phyloP scores from a whole-genome alignment of 1,140 invertebrate species.

The Bactericera cockerelli region DNA sequence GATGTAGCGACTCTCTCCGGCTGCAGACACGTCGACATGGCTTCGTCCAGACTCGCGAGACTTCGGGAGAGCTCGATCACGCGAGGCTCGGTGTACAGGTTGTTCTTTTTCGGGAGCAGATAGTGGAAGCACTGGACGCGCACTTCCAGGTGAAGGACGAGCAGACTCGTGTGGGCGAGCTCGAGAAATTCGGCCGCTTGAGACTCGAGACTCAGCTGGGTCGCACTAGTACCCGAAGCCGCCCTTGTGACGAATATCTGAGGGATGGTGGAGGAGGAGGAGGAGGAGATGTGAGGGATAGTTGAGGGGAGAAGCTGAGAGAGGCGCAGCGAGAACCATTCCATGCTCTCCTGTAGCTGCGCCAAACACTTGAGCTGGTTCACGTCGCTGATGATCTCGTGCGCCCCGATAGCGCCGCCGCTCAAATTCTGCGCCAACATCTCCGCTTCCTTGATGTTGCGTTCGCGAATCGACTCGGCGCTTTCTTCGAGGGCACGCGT shows the following conservation, averaged over 20 bases:
- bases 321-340: slow-evolving; percentile 48
- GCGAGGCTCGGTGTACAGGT: slow-evolving; percentile 17
- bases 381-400: slow-evolving; percentile 67
- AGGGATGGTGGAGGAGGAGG: not conserved
- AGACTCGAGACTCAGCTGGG: slow-evolving; percentile 22
- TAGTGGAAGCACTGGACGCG: slow-evolving; percentile 91
- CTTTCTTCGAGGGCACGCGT: slow-evolving; percentile 47
- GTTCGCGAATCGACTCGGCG: slow-evolving; percentile 57
- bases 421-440: slow-evolving; percentile 77
- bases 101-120: slow-evolving; percentile 47
- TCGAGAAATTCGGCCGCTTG: slow-evolving; percentile 71
- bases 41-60: slow-evolving; percentile 60
- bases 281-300: slow-evolving; percentile 20
- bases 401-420: slow-evolving; percentile 64
- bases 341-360: slow-evolving; percentile 81
- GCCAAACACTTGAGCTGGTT: slow-evolving; percentile 64
- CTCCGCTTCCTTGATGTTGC: slow-evolving; percentile 78
- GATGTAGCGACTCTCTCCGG: slow-evolving; percentile 64
- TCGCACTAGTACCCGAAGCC: not conserved
- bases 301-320: slow-evolving; percentile 30
- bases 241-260: slow-evolving; percentile 9
- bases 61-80: slow-evolving; percentile 53
- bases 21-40: slow-evolving; percentile 52
- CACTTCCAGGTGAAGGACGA: slow-evolving; percentile 83
- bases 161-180: slow-evolving; percentile 73